Base-by-base conservation (phyloP, 1,140 invertebrate genomes). In the Lysiphlebus fabarum region DNA sequence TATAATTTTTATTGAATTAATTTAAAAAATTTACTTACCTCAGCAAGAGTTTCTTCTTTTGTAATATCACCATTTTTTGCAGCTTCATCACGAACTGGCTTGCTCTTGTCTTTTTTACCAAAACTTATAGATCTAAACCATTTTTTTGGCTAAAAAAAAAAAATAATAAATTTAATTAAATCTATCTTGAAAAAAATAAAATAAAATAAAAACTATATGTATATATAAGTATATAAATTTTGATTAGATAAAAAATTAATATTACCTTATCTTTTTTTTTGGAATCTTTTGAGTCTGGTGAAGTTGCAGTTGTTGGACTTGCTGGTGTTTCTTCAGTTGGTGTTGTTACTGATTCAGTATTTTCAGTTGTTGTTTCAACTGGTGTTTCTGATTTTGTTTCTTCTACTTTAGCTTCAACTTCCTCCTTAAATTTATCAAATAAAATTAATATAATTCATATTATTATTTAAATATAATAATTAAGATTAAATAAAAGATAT, bases 121-220 rank as follows among this genome's bases (percentile, higher is more conserved):
- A 92, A 92, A 68, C 88, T 90, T 77, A 92, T 89, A 67, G 85
- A 89, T 70, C 90, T 85, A 79, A 91, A 88, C 89, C 89, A 91
- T 81, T 91, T 91, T 82, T 90, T 92, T 58, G 82, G 73, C 84
- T 85, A 72, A 26, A 71, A 80, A 71, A 66, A 63, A 62, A 61
- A 59, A 68, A 56, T 26, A 42, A 48, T 49, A 34, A 50, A 41
- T 50, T 33, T 37, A 51, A 51, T 51, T 48, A 47, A 4, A 41
- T 33, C 10, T 44, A 4, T 49, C n/a, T n/a, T n/a, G n/a, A 41
- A 45, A 26, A 2, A 45, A 56, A 0, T 44, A 3, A 54, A 2
- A 5, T 14, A 57, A 49, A 44, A 38, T n/a, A n/a, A n/a, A n/a
- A n/a, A n/a, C n/a, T n/a, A n/a, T n/a, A n/a, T 26, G 17, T 10